A percentile compares a stretch with the other conserved stretches of the same genome.
phyloP scores from a whole-genome alignment of 2,113 vertebrate species.

The Ardeotis arabs region DNA sequence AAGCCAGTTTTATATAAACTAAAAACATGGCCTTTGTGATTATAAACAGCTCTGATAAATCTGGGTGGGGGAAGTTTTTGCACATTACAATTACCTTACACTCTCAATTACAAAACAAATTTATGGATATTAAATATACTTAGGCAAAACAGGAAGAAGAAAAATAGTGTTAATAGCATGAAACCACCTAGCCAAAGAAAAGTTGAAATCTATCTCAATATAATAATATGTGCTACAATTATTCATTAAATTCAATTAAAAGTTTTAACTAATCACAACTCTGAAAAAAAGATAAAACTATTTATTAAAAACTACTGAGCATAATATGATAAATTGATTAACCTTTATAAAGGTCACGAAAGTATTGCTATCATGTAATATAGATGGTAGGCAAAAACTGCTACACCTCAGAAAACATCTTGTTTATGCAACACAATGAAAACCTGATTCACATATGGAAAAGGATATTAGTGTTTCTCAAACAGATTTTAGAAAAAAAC shows the following conservation, averaged over 20 bases:
- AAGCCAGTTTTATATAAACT: neutral
- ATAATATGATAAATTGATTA: conserved; percentile 15
- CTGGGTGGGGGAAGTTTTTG: neutral
- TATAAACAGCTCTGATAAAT: neutral
- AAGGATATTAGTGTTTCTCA: neutral
- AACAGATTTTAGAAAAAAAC: neutral
- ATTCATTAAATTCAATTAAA: neutral
- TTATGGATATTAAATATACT: neutral
- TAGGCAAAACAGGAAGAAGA: neutral
- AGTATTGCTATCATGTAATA: neutral
- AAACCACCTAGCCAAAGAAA: neutral
- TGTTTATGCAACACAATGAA: neutral
- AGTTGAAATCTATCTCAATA: neutral
- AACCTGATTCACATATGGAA: neutral
- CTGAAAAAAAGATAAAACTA: neutral
- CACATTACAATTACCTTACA: neutral
- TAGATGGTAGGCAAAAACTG: neutral
- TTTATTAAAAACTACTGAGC: neutral
- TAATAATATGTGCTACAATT: neutral
- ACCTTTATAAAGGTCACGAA: neutral
- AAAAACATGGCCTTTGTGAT: neutral
- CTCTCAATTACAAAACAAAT: neutral
- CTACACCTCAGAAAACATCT: neutral
- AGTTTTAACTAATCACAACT: neutral
- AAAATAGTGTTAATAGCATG: neutral